Evolutionary conservation across 2,888 invertebrate species (phyloP).

Genomic region (Bombyx huttoni): DNA sequence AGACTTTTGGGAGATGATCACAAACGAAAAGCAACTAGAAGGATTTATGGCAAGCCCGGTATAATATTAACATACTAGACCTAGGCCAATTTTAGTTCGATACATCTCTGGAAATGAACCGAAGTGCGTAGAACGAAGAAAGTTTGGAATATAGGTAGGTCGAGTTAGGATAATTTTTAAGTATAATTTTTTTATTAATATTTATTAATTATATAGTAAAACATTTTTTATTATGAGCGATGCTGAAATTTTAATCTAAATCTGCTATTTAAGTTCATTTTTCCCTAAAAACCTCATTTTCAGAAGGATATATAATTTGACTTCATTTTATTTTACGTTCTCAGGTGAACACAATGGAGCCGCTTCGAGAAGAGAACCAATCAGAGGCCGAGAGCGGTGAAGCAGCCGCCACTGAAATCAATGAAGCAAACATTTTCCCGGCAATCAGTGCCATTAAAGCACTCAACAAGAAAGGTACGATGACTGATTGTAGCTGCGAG

Average conservation of each 20-base stretch:
- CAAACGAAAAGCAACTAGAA: slow-evolving; percentile 12
- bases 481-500: background rate
- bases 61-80: background rate
- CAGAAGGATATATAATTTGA: no score
- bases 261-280: no score
- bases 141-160: no score
- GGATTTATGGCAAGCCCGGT: slow-evolving; percentile 10
- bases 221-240: no score
- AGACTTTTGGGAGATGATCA: slow-evolving; percentile 24
- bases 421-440: background rate
- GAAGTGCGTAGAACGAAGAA: no score
- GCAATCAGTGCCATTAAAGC: background rate
- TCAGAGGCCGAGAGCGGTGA: background rate
- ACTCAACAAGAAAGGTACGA: background rate
- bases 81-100: no score
- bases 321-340: background rate
- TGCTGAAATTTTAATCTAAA: no score
- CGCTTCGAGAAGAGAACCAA: background rate
- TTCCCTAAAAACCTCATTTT: no score
- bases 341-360: background rate
- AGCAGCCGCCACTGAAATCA: background rate
- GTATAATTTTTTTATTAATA: no score
- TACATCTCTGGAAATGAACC: no score
- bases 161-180: no score
- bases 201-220: no score